These are phyloP conservation scores for Microcebus griseorufus DNA, from an alignment of 2,113 vertebrate species.

Conservation along the genomic window DNA sequence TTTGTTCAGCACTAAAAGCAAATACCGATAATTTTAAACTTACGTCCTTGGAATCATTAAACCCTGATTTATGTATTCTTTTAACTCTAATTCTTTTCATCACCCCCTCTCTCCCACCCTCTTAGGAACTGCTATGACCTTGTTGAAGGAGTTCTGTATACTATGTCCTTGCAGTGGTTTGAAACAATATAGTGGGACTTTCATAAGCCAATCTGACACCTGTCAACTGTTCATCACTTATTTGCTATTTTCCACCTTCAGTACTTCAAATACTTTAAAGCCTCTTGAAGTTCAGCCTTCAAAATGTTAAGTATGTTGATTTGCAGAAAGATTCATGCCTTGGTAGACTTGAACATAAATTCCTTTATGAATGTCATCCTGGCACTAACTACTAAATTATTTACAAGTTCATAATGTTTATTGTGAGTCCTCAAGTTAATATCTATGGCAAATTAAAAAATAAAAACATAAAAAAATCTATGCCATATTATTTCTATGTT, in stretches of 20 bases:
- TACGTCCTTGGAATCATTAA: slow-evolving; percentile 50
- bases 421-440: not conserved
- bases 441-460: not conserved
- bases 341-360: not conserved
- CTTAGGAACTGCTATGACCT: not conserved
- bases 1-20: not conserved
- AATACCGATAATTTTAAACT: slow-evolving; percentile 40
- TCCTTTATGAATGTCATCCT: not conserved
- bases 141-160: slow-evolving; percentile 18
- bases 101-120: not conserved
- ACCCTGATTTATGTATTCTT: slow-evolving; percentile 25
- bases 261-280: not conserved
- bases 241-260: slow-evolving; percentile 48
- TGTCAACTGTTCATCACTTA: slow-evolving; percentile 42
- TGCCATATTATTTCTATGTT: not conserved
- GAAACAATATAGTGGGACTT: not conserved
- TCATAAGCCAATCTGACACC: slow-evolving; percentile 48
- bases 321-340: slow-evolving; percentile 10
- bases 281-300: not conserved
- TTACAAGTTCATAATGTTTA: slow-evolving; percentile 21
- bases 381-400: not conserved
- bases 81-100: slow-evolving; percentile 18
- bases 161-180: not conserved
- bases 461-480: not conserved
- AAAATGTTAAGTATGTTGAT: slow-evolving; percentile 11